Conservation (phyloP, 2,888 invertebrate species). For the Pyrrhia umbra region DNA sequence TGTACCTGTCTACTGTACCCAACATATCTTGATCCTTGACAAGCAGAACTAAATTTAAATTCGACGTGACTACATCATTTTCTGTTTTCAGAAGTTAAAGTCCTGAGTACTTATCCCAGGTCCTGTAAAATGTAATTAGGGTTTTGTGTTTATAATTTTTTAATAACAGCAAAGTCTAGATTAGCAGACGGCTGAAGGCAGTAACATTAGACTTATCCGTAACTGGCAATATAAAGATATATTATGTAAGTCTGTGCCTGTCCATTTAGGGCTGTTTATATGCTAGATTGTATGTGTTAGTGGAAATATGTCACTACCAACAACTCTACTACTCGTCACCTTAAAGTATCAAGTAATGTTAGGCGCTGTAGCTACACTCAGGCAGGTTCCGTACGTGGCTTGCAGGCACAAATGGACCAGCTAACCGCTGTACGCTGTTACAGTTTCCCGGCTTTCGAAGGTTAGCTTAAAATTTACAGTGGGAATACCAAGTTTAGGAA, state of each 20-base stretch:
- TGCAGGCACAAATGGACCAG: slow-evolving; percentile 10
- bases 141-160: no score
- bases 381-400: background rate
- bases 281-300: background rate
- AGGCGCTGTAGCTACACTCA: background rate
- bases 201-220: no score
- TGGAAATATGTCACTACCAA: background rate
- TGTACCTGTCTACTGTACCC: slow-evolving; percentile 3
- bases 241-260: no score
- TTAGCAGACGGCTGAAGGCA: no score
- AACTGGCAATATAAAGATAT: no score
- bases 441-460: slow-evolving; percentile 1
- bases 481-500: background rate
- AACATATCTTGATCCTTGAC: slow-evolving; percentile 8
- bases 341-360: slow-evolving; percentile 5
- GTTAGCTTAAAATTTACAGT: background rate
- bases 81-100: no score
- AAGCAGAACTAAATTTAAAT: slow-evolving; percentile 2
- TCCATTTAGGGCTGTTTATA: no score
- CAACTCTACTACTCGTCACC: background rate
- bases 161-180: no score
- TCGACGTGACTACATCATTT: no score
- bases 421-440: background rate
- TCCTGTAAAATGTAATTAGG: no score
- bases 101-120: no score